A percentile compares a stretch with the other conserved stretches of the same genome.
phyloP scores from a whole-genome alignment of 2,888 invertebrate species.

The Anoncus sp. region DNA sequence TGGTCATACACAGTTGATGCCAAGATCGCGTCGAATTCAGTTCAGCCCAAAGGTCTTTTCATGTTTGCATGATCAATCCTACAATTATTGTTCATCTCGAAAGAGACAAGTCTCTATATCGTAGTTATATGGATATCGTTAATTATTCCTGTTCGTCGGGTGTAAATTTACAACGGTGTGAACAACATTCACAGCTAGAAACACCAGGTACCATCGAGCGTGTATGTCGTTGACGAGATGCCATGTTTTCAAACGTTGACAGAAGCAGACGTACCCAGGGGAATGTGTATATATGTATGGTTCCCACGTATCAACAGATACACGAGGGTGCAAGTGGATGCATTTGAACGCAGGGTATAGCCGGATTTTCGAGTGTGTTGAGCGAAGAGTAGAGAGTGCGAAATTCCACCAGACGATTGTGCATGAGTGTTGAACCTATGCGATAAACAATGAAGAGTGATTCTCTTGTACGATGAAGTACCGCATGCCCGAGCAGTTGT shows the following conservation, averaged over 20 bases:
- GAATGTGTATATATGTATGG: not conserved
- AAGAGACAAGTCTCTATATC: not conserved
- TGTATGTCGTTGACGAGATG: slow-evolving; percentile 17
- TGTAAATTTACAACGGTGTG: not conserved
- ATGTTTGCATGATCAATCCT: not conserved
- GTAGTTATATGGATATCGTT: slow-evolving; percentile 1
- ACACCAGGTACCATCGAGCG: slow-evolving; percentile 30
- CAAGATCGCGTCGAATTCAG: slow-evolving; percentile 1
- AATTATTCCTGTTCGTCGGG: slow-evolving; percentile 30
- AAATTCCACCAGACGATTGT: slow-evolving; percentile 53
- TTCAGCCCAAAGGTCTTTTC: not conserved
- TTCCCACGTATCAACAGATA: slow-evolving; percentile 10
- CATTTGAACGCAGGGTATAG: slow-evolving; percentile 1
- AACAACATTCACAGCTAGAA: slow-evolving; percentile 9
- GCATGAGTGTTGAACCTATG: slow-evolving; percentile 57
- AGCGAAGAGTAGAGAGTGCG: slow-evolving; percentile 19
- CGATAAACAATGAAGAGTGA: slow-evolving; percentile 39
- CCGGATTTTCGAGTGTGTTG: slow-evolving; percentile 33
- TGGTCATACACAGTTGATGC: not conserved
- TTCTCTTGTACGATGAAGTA: slow-evolving; percentile 17
- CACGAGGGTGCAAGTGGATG: slow-evolving; percentile 20
- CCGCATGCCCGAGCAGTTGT: not conserved
- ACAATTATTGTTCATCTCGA: not conserved
- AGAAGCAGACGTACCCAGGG: slow-evolving; percentile 9
- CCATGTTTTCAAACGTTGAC: slow-evolving; percentile 35